Conservation (phyloP, 2,797 vertebrate genomes). For the Micromesistius poutassou region DNA sequence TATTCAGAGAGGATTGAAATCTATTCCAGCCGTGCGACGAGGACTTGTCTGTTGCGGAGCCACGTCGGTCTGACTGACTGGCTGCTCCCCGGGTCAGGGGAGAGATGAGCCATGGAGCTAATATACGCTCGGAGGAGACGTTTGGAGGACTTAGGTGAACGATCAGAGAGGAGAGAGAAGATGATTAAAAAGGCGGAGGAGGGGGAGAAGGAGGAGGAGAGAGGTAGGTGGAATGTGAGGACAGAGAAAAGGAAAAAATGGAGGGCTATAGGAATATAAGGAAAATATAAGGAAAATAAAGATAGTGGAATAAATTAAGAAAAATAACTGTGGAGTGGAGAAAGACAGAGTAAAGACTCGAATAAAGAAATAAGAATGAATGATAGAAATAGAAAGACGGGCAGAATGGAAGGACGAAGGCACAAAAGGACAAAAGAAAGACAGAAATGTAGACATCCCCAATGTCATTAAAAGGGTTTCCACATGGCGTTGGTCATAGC, state of each 20-base stretch:
- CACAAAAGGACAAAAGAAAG: constrained; percentile 10
- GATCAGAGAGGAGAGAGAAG: constrained; percentile 20
- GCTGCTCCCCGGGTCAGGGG: constrained; percentile 32
- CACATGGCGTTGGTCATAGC: constrained; percentile 75
- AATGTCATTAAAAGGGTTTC: constrained; percentile 69
- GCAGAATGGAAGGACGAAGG: constrained; percentile 14
- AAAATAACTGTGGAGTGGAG: background rate
- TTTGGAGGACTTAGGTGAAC: constrained; percentile 19
- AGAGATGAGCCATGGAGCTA: background rate
- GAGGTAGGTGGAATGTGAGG: background rate
- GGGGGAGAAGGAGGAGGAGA: constrained; percentile 6
- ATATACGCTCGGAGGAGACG: background rate
- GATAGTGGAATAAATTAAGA: constrained; percentile 1
- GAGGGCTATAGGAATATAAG: constrained; percentile 4
- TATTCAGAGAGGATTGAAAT: constrained; percentile 31
- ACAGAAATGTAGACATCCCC: constrained; percentile 32
- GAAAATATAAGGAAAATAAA: constrained; percentile 27
- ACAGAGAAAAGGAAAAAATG: background rate
- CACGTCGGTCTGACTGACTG: constrained; percentile 41
- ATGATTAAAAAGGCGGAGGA: constrained; percentile 20
- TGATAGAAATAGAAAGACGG: background rate
- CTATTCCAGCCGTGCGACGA: constrained; percentile 19
- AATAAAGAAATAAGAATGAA: background rate
- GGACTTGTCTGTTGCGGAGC: constrained; percentile 29
- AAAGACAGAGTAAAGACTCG: constrained; percentile 18